Conservation (phyloP, 2,797 vertebrate genomes). For the Spea hammondii region DNA sequence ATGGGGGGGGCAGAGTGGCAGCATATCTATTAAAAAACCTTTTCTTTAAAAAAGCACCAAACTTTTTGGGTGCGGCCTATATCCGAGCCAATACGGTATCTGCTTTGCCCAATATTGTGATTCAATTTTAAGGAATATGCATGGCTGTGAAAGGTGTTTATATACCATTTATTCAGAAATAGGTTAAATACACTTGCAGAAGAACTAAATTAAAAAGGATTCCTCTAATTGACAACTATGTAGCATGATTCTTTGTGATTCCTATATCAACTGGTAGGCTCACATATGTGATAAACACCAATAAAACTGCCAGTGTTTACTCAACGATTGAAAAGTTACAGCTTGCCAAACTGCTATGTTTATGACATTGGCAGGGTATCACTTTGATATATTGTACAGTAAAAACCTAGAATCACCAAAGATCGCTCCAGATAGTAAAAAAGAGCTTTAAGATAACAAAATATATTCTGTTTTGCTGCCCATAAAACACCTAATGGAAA, state of each 20-base stretch:
- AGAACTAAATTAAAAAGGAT: background rate
- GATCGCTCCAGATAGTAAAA: slow-evolving; percentile 21
- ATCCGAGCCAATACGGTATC: too few relatives aligned
- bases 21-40: too few relatives aligned
- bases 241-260: slow-evolving; percentile 3
- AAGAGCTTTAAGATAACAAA: slow-evolving; percentile 11
- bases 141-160: background rate
- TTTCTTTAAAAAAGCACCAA: too few relatives aligned
- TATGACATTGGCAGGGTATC: slow-evolving; percentile 25
- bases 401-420: slow-evolving; percentile 26
- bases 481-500: slow-evolving; percentile 29
- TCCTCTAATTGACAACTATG: background rate
- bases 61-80: too few relatives aligned
- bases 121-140: too few relatives aligned
- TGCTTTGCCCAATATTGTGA: too few relatives aligned
- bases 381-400: slow-evolving; percentile 27
- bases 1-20: too few relatives aligned
- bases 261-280: slow-evolving; percentile 1
- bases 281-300: slow-evolving; percentile 25
- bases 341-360: slow-evolving; percentile 18
- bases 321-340: slow-evolving; percentile 21
- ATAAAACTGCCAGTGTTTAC: slow-evolving; percentile 17
- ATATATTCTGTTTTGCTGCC: slow-evolving; percentile 19
- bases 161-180: background rate
- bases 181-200: background rate